Base-by-base conservation (phyloP, 2,113 vertebrate genomes). In the Cryptotis parvus region DNA sequence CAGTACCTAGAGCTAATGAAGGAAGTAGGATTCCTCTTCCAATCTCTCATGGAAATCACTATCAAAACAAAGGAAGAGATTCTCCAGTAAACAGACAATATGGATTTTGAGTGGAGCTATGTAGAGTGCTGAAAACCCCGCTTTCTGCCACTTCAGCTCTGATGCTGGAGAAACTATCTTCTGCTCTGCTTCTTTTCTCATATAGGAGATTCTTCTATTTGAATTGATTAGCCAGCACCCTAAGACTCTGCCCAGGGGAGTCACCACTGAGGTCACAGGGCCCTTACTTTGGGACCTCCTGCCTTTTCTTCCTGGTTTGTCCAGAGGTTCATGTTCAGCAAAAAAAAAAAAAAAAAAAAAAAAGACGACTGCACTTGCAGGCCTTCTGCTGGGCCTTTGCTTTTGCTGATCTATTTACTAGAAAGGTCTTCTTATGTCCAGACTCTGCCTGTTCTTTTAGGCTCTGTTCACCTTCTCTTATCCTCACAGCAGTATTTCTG, bases 261-360 rank as follows among this genome's bases (percentile, higher is more conserved):
- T n/a, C 43, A 27, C 87, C 22, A 39, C 3, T 20, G 66, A 73
- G 37, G 66, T 52, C 37, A 66, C 43, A 20, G 24, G 41, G 35
- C 35, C 55, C 29, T 76, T 3, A 8, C 20, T 41, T 31, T 29
- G 26, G 43, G 18, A n/a, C 22, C 22, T 83, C 61, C 4, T 26
- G 1, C 22, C 26, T 61, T 33, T n/a, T 0, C 9, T 61, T 14
- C n/a, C 9, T 0, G 1, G 20, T 55, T 10, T 66, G 41, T n/a
- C 52, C 89, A 15, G 11, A 9, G 33, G 18, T 10, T 33, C 29
- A 1, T 52, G 4, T 69, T 74, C 39, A 74, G 45, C n/a, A 49
- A 49, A 49, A 49, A n/a, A n/a, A n/a, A n/a, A n/a, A n/a, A n/a
- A n/a, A n/a, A n/a, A n/a, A n/a, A n/a, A n/a, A n/a, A n/a, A 61